phyloP scores from a whole-genome alignment of 1,140 invertebrate species.

The Lepidurus packardi region DNA sequence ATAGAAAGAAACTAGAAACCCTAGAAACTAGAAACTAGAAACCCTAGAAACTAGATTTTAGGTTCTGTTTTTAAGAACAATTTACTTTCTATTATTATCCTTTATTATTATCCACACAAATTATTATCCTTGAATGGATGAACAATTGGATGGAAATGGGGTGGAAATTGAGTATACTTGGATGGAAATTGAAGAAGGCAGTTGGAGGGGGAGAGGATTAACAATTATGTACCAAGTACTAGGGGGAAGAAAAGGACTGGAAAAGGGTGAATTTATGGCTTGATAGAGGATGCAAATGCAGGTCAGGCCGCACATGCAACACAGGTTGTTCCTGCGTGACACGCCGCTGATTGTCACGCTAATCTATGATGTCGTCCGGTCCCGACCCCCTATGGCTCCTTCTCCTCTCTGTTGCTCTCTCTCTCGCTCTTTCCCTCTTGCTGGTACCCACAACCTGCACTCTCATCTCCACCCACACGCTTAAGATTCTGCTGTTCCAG shows the following conservation, averaged over 20 bases:
- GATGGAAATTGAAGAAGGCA: too few species aligned
- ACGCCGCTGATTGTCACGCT: conserved; percentile 20
- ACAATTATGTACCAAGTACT: not conserved
- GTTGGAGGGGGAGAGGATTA: not conserved
- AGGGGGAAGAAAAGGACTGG: not conserved
- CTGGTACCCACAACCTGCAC: conserved; percentile 12
- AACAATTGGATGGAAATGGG: too few species aligned
- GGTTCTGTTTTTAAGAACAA: too few species aligned
- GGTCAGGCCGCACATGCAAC: conserved; percentile 7
- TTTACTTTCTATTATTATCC: too few species aligned
- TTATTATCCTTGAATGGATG: too few species aligned
- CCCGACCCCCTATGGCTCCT: conserved; percentile 17
- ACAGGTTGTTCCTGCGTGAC: conserved; percentile 20
- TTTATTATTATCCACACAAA: too few species aligned
- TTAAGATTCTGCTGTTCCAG: conserved; percentile 1
- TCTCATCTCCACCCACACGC: conserved; percentile 17
- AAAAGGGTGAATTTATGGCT: conserved; percentile 19
- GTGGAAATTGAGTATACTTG: too few species aligned
- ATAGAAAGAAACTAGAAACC: too few species aligned
- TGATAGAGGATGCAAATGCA: conserved; percentile 21
- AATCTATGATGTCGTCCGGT: conserved; percentile 13
- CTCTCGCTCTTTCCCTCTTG: not conserved
- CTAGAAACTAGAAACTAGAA: too few species aligned
- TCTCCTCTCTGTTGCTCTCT: conserved; percentile 6
- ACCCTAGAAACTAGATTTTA: too few species aligned